Percentiles rank a stretch among this genome's conserved stretches.
Conservation (phyloP, 2,113 vertebrate species). For the Phyllopteryx taeniolatus region DNA sequence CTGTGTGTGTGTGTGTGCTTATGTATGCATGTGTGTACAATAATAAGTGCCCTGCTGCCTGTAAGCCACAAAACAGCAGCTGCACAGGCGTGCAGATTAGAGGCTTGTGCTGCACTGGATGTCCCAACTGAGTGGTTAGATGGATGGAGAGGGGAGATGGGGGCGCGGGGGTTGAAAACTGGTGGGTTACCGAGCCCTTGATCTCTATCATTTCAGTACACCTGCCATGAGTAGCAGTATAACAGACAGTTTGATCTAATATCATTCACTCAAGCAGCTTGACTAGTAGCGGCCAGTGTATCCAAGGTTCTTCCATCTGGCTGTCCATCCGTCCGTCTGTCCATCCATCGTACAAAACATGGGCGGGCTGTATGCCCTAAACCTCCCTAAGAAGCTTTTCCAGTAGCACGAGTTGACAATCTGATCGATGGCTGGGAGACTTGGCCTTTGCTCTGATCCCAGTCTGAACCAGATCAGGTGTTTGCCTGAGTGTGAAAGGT, state of each 20-base stretch:
- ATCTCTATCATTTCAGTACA: conserved; percentile 13
- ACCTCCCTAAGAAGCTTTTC: too few relatives aligned
- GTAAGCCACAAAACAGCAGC: conserved; percentile 73
- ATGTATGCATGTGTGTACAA: conserved; percentile 58
- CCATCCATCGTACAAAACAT: too few relatives aligned
- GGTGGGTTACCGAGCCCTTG: conserved; percentile 1
- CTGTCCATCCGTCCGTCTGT: background rate
- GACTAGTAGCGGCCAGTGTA: background rate
- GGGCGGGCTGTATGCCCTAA: too few relatives aligned
- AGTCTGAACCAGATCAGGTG: too few relatives aligned
- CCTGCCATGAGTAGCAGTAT: conserved; percentile 19
- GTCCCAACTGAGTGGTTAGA: conserved; percentile 60
- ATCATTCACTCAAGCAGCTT: background rate
- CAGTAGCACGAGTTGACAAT: too few relatives aligned
- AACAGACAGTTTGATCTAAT: background rate
- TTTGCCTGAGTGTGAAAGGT: too few relatives aligned
- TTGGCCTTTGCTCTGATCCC: too few relatives aligned
- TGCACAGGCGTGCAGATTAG: conserved; percentile 74
- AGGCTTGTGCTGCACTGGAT: conserved; percentile 68
- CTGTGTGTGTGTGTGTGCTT: conserved; percentile 35
- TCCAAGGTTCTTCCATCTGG: background rate
- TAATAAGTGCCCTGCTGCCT: conserved; percentile 78
- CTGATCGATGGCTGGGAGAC: too few relatives aligned
- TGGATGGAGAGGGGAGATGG: conserved; percentile 37
- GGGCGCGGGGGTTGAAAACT: conserved; percentile 30